Conservation (phyloP, 2,888 invertebrate genomes). For the Lampropteryx suffumata region DNA sequence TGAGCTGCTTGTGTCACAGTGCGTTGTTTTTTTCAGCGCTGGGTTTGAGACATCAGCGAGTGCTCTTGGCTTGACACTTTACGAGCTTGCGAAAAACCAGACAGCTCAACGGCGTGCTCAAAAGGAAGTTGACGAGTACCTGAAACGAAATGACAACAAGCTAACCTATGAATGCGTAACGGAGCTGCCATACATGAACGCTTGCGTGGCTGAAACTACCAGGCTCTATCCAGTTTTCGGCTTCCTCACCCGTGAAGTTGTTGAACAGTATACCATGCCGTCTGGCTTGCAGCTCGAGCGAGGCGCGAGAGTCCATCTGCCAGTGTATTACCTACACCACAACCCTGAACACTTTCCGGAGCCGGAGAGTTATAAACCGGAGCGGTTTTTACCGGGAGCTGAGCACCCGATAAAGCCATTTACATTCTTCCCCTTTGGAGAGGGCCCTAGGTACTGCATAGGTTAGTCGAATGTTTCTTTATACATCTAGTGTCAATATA, state of each 20-base stretch:
- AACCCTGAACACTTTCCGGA: constrained; percentile 49
- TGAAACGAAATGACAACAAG: constrained; percentile 37
- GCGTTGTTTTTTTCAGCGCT: constrained; percentile 69
- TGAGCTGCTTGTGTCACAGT: constrained; percentile 73
- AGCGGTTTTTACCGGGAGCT: constrained; percentile 48
- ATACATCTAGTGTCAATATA: too few relatives aligned
- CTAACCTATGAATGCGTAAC: constrained; percentile 48
- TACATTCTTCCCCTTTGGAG: constrained; percentile 55
- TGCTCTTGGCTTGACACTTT: constrained; percentile 45
- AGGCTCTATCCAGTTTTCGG: constrained; percentile 51
- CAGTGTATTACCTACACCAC: constrained; percentile 50
- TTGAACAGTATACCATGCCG: constrained; percentile 52
- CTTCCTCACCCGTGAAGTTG: constrained; percentile 44
- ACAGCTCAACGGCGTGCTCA: constrained; percentile 42
- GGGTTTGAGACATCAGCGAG: constrained; percentile 57
- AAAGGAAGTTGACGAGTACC: constrained; percentile 50
- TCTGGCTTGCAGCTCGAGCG: constrained; percentile 48
- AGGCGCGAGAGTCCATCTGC: constrained; percentile 50
- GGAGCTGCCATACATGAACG: constrained; percentile 50
- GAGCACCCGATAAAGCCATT: constrained; percentile 44
- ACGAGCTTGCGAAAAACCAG: constrained; percentile 50
- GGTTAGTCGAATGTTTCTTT: constrained; percentile 40
- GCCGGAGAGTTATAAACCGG: constrained; percentile 50
- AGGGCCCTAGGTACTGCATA: constrained; percentile 55
- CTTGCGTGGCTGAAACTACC: constrained; percentile 48